phyloP scores from a whole-genome alignment of 2,113 vertebrate species.

The Reinhardtius hippoglossoides region DNA sequence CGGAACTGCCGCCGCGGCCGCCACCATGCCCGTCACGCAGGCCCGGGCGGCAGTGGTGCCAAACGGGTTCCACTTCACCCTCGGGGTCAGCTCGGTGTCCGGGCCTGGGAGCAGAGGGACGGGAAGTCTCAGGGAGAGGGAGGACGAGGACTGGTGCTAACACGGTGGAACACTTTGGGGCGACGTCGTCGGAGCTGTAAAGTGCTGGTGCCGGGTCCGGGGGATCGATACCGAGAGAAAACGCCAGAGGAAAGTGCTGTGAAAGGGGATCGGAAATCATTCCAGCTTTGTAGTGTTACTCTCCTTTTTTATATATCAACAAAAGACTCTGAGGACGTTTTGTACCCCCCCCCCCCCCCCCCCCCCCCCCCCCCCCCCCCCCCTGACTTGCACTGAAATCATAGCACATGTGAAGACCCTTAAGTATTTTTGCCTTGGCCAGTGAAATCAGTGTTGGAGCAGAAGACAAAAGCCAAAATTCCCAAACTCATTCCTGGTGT shows the following conservation, averaged over 20 bases:
- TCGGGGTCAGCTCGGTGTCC: conserved; percentile 78
- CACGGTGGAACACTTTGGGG: conserved; percentile 60
- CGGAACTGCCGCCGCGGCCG: conserved; percentile 71
- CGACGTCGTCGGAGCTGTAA: conserved; percentile 69
- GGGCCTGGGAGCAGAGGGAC: conserved; percentile 79
- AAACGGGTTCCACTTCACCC: conserved; percentile 94
- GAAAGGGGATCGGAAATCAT: conserved; percentile 63
- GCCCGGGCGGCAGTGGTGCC: conserved; percentile 85
- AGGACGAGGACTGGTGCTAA: conserved; percentile 97
- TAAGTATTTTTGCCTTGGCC: conserved; percentile 66
- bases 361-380: conserved; percentile 75
- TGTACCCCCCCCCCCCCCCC: conserved; percentile 72
- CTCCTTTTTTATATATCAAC: conserved; percentile 60
- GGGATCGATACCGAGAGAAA: not conserved
- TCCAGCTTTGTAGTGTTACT: conserved; percentile 62
- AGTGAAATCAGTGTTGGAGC: conserved; percentile 55
- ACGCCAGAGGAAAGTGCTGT: conserved; percentile 36
- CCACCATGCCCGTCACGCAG: conserved; percentile 80
- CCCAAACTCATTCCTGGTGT: not conserved
- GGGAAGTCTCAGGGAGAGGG: conserved; percentile 89
- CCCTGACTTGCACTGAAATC: conserved; percentile 74
- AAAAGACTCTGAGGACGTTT: conserved; percentile 46
- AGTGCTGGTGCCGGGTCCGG: not conserved
- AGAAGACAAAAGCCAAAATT: conserved; percentile 70
- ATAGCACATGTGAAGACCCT: conserved; percentile 67